Base-by-base conservation (phyloP, 2,113 vertebrate species). In the Pyxicephalus adspersus region DNA sequence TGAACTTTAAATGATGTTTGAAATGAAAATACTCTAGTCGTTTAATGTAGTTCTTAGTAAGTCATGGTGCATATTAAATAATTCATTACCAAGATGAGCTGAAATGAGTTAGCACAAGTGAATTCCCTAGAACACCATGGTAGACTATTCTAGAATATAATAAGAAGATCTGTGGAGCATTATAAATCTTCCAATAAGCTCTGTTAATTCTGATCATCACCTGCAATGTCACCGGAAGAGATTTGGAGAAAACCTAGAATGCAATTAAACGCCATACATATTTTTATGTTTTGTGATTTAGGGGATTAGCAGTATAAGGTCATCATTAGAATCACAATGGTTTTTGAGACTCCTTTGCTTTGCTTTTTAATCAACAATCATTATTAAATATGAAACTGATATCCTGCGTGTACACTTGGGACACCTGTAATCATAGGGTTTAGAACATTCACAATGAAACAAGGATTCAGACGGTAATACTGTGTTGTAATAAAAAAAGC, bases 381-480 rank as follows among this genome's bases (percentile, higher is more conserved):
- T 75, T 73, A 82, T 75, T 66, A 82, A 82, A 82, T 66, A 65
- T 65, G 70, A 82, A 75, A 75, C n/a, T 60, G 52, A 75, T 75
- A 75, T 66, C 61, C 22, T 75, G 11, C 28, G 22, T 82, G 31
- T 52, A 75, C 80, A 45, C 80, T 66, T 50, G 80, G 71, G 71
- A 82, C 25, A 66, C 58, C 50, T 65, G 26, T 77, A 65, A 77
- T 64, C 61, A 65, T 18, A 64, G 25, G 9, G 61, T 82, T 58
- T 50, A 66, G 61, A 66, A 66, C 18, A 15, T 31, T 65, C 17
- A 38, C 54, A 75, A 55, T 55, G 50, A 82, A 57, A 73, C 54
- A 55, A 66, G 60, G 57, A 73, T 73, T 82, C 22, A 58, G 29
- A 75, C 38, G 18, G 55, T 54, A 75, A 82, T 75, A 82, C 31